Percentiles rank a stretch among this genome's conserved stretches.
Evolutionary conservation across 2,888 invertebrate species (phyloP).

Genomic region (Heteropelma amictum): DNA sequence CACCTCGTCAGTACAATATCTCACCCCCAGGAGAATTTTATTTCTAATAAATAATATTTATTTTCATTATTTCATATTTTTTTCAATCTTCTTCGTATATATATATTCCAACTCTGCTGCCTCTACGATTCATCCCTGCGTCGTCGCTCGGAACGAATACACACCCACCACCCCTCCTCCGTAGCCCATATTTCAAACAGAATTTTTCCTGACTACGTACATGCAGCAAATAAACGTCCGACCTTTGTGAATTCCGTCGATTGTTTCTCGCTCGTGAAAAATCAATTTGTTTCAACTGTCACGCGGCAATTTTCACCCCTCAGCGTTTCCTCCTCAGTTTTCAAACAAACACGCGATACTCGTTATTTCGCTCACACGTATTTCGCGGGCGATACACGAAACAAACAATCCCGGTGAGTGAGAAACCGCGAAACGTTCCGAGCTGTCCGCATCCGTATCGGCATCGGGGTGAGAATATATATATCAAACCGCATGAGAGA

Average conservation of each 20-base stretch:
- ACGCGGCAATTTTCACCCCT: neutral
- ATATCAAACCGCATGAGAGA: slow-evolving; percentile 68
- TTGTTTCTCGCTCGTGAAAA: slow-evolving; percentile 63
- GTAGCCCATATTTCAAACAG: neutral
- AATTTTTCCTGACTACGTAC: neutral
- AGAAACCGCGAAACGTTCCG: slow-evolving; percentile 29
- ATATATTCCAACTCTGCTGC: slow-evolving; percentile 13
- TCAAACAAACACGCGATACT: neutral
- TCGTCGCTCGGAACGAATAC: too few relatives aligned
- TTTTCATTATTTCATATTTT: slow-evolving; percentile 44
- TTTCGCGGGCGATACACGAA: neutral
- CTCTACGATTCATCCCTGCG: too few relatives aligned
- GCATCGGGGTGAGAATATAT: slow-evolving; percentile 68
- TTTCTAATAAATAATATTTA: slow-evolving; percentile 9
- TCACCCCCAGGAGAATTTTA: slow-evolving; percentile 61
- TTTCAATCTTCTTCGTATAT: slow-evolving; percentile 21
- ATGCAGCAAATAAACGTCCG: neutral
- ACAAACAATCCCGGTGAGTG: neutral
- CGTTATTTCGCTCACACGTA: neutral
- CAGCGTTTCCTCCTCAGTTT: neutral
- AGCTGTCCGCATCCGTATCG: slow-evolving; percentile 58
- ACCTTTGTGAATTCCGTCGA: slow-evolving; percentile 2
- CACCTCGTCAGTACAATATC: slow-evolving; percentile 65
- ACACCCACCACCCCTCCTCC: too few relatives aligned
- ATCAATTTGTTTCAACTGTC: slow-evolving; percentile 60